A percentile compares a stretch with the other conserved stretches of the same genome.
Evolutionary conservation across 2,797 vertebrate species (phyloP).

Genomic region (Cynodonichthys magdalenae): DNA sequence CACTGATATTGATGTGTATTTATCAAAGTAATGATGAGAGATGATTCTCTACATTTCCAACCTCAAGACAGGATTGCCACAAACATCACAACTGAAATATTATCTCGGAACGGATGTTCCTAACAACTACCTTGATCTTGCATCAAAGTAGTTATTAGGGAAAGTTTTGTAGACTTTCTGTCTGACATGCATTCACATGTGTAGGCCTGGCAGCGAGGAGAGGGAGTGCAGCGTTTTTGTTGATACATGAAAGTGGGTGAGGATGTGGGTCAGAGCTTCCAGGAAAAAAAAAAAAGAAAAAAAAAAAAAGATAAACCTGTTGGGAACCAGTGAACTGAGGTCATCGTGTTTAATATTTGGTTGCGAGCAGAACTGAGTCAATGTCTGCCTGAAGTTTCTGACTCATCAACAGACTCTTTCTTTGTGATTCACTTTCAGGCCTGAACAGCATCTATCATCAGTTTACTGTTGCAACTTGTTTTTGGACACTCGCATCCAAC

Average conservation of each 20-base stretch:
- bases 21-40: neutral
- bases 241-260: neutral
- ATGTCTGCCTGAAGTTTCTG: conserved; percentile 13
- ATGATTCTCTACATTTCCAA: neutral
- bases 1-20: neutral
- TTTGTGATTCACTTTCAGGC: conserved; percentile 14
- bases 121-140: too few relatives aligned
- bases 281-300: neutral
- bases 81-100: conserved; percentile 5
- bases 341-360: conserved; percentile 6
- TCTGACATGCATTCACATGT: too few relatives aligned
- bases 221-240: neutral
- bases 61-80: neutral
- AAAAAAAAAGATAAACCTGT: neutral
- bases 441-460: conserved; percentile 8
- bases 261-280: neutral
- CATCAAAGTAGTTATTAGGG: too few relatives aligned
- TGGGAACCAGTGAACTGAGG: neutral
- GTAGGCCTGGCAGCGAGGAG: too few relatives aligned
- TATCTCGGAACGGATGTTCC: neutral
- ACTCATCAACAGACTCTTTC: conserved; percentile 27
- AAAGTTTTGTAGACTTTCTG: too few relatives aligned
- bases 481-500: conserved; percentile 1
- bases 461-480: conserved; percentile 1
- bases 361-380: conserved; percentile 11